Base-by-base conservation (phyloP, 2,888 invertebrate species). In the Calliphora vomitoria region DNA sequence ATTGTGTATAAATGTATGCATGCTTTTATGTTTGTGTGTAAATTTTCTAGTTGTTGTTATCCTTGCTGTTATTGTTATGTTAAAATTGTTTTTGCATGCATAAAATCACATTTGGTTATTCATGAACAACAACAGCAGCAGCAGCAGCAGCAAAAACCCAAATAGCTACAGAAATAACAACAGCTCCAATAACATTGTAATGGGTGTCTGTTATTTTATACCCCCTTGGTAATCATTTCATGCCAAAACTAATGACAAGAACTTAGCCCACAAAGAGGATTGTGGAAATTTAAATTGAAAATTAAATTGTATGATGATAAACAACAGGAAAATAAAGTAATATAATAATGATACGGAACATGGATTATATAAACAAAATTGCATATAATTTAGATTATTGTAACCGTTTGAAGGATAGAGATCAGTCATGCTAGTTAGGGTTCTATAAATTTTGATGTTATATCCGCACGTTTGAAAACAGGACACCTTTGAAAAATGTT, bases 101-200 rank as follows among this genome's bases (percentile, higher is more conserved):
- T 74, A 82, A 81, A 82, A 82, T 86, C 74, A 82, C 78, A 86
- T 82, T 82, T 78, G 71, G 55, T 83, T 78, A 78, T 38, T 83
- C 71, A 83, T 75, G 55, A 35, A 31, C 31, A 75, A 58, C 55
- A 82, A 20, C 55, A 64, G 10, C 18, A 41, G 55, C 44, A 68
- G 11, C 44, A 44, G 11, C 41, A 41, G 11, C 18, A 58, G 8
- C 18, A 50, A 62, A 71, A 20, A 3, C 8, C 35, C 8, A 80
- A 35, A 44, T 8, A 72, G 50, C n/a, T 55, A 15, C 11, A 60
- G 6, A 4, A 60, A 64, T 25, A 44, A 47, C 31, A 20, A 58
- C 68, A 76, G 47, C 50, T 64, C 44, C 15, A 47, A 66, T 41
- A 66, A 53, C 20, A 66, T 8, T 18, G 25, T 53, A 41, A 78